Base-by-base conservation (phyloP, 2,888 invertebrate genomes). In the Melinaea marsaeus region DNA sequence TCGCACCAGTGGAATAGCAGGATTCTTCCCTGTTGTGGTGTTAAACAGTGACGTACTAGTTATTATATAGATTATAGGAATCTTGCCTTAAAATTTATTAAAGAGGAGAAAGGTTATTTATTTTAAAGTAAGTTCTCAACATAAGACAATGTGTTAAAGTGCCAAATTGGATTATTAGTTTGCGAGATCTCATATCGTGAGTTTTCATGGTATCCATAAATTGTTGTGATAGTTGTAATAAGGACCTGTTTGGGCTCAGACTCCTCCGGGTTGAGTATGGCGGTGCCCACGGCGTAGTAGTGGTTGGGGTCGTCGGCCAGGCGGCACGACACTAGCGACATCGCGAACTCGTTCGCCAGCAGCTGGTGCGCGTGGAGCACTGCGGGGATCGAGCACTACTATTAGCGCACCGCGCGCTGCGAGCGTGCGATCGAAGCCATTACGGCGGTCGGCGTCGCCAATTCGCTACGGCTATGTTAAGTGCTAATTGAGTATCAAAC, bases 211-310 rank as follows among this genome's bases (percentile, higher is more conserved):
- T 48, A 4, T 6, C 5, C 13, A 22, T 13, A 48, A 22, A 13
- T 13, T n/a, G 2, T 3, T 48, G 13, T n/a, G 3, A 32, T 22
- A 51, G 22, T 9, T 22, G 7, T 22, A 2, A 5, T 22, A 9
- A 22, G 6, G 1, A 90, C 92, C 84, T 95, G 94, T 84, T 96
- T 98, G 0, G 99, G 98, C 80, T 99, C 99, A 0, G 97, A 95
- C 79, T 99, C 99, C 79, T 99, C 99, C 0, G 98, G 97, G 86
- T 97, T 96, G 4, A 99, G 95, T 60, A 97, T 90, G 2, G 98
- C 98, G 0, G 99, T 99, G 63, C 99, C 99, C 33, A 98, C 95
- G 13, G 99, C 94, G 86, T 95, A 99, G 89, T 99, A 99, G 3
- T 95, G 94, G 74, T 94, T 95, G 0, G 95, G 94, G 88, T 99